Evolutionary conservation across 2,113 vertebrate genomes (phyloP), one percentile per base, ranked within the genome.

Genomic region (Ardeotis arabs): DNA sequence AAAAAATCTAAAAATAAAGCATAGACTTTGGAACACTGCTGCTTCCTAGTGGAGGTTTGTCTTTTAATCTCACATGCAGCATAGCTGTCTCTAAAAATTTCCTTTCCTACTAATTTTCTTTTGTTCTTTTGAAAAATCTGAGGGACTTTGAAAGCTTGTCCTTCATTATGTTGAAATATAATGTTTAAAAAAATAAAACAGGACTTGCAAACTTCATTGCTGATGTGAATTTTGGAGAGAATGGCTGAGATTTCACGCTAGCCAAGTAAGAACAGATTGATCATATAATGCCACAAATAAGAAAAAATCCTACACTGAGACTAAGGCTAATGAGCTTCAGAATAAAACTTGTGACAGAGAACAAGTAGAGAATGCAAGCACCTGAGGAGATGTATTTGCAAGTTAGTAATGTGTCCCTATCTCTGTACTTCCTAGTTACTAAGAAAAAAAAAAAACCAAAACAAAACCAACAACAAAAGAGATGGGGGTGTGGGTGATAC

Each of bases 1-100:
- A 58, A 58, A 39, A 5, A 58, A 67, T 63, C 83, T 94, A 89
- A 95, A 96, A 67, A 89, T 92, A 85, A 72, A 91, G 12, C 20
- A 87, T 89, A 80, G 24, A 7, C 14, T 81, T 64, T 83, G 5
- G 2, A 53, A 58, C 7, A 27, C 49, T 72, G 20, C 10, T 76
- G 6, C 55, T 76, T 88, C 31, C 39, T 63, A 75, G 27, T 25
- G 19, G 5, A 87, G 3, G 5, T 27, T 74, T 87, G 62, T 76
- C 59, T 86, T 92, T 93, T 53, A 66, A 63, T 82, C 35, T 69
- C 58, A 44, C 12, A 6, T 60, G 12, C 18, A 77, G 11, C 11
- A 56, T 21, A n/a, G 8, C 31, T 62, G 9, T 35, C 19, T 76
- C 59, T 83, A 49, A 83, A 92, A 81, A 55, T 50, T 60, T 41